Conservation (phyloP, 2,797 vertebrate genomes). For the Sebastiscus tertius region DNA sequence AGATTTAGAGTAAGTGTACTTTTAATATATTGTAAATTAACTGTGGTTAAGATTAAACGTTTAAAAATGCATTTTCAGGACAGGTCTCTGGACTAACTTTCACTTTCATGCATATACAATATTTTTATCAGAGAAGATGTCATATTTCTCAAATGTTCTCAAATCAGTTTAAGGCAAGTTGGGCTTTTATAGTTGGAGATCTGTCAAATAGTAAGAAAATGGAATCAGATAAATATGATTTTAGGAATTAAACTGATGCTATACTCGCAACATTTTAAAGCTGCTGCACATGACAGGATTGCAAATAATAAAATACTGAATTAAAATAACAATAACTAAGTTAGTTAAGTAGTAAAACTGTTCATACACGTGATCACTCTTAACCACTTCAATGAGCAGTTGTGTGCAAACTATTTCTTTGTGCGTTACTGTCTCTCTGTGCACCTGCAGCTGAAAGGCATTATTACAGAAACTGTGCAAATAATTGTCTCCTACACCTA, state of each 20-base stretch:
- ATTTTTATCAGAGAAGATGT: not conserved
- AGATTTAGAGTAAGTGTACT: not conserved
- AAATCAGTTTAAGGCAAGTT: constrained; percentile 26
- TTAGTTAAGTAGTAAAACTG: not conserved
- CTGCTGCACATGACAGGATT: not conserved
- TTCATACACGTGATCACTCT: not conserved
- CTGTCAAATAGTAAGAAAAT: not conserved
- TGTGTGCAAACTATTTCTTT: constrained; percentile 26
- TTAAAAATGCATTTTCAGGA: not conserved
- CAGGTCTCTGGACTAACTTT: not conserved
- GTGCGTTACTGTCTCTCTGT: constrained; percentile 3
- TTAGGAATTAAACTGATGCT: not conserved
- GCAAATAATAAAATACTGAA: not conserved
- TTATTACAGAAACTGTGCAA: constrained; percentile 12
- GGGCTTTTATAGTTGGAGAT: not conserved
- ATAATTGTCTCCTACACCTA: not conserved
- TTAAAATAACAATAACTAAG: not conserved
- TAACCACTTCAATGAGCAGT: not conserved
- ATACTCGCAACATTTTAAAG: not conserved
- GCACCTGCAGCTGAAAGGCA: constrained; percentile 2
- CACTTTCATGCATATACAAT: no score
- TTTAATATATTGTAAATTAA: not conserved
- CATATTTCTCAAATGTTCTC: not conserved
- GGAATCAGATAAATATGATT: not conserved
- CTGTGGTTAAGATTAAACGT: not conserved